Conservation (phyloP, 2,113 vertebrate genomes). For the Macrotus californicus region DNA sequence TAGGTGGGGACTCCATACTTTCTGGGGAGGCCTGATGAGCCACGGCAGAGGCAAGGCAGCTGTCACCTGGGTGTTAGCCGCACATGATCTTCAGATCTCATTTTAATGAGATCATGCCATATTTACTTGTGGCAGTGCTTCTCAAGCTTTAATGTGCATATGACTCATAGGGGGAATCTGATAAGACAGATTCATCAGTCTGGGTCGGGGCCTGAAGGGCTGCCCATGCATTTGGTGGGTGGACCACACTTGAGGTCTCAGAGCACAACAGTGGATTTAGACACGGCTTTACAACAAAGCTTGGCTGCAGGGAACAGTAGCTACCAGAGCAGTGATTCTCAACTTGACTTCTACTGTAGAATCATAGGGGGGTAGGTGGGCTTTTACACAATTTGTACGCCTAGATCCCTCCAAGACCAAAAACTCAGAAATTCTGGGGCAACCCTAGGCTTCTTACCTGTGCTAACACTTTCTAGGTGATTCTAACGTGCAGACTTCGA, state of each 20-base stretch:
- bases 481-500: not conserved
- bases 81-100: not conserved
- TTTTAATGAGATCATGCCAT: not conserved
- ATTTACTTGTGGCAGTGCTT: not conserved
- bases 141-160: not conserved
- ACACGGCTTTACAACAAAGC: not conserved
- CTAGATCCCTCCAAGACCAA: not conserved
- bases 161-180: not conserved
- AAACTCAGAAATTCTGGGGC: not conserved
- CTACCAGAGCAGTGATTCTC: not conserved
- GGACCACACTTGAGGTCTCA: not conserved
- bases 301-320: not conserved
- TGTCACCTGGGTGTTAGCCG: not conserved
- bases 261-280: not conserved
- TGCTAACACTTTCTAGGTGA: not conserved
- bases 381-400: not conserved
- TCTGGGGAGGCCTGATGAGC: rapidly evolving
- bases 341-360: not conserved
- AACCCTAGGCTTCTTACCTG: not conserved
- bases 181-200: not conserved
- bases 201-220: not conserved
- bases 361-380: no score
- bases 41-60: not conserved
- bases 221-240: not conserved
- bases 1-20: not conserved